These are phyloP conservation scores for Tetramorium alpestre DNA, from an alignment of 1,140 invertebrate genomes.

Conservation along the genomic window DNA sequence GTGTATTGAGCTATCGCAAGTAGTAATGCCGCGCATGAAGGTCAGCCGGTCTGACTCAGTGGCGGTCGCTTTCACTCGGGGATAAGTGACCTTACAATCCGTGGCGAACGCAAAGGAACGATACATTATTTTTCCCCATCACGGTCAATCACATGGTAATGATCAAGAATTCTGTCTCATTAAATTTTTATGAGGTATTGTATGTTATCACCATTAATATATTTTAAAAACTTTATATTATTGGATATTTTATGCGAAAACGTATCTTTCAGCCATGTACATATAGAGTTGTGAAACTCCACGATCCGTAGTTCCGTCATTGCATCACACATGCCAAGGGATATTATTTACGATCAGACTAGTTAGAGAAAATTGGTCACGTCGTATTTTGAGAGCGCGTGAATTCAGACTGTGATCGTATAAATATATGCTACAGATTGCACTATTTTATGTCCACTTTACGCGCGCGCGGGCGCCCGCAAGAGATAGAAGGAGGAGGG, in stretches of 20 bases:
- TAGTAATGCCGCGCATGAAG: slow-evolving; percentile 20
- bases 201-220: neutral
- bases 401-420: neutral
- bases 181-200: neutral
- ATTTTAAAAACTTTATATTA: neutral
- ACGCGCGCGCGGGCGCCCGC: neutral
- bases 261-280: neutral
- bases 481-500: neutral
- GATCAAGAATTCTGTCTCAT: neutral
- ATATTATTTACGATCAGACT: slow-evolving; percentile 31
- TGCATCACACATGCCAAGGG: slow-evolving; percentile 12
- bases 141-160: neutral
- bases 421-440: neutral
- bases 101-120: neutral
- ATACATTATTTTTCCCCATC: neutral
- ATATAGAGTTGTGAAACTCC: neutral
- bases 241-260: neutral
- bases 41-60: slow-evolving; percentile 34
- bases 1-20: slow-evolving; percentile 31
- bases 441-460: neutral
- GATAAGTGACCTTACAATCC: slow-evolving; percentile 8
- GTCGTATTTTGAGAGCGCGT: slow-evolving; percentile 20
- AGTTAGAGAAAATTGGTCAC: slow-evolving; percentile 34
- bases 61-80: slow-evolving; percentile 32
- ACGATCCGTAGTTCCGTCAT: neutral